Conservation (phyloP, 2,797 vertebrate genomes). For the Lithobates sylvaticus region DNA sequence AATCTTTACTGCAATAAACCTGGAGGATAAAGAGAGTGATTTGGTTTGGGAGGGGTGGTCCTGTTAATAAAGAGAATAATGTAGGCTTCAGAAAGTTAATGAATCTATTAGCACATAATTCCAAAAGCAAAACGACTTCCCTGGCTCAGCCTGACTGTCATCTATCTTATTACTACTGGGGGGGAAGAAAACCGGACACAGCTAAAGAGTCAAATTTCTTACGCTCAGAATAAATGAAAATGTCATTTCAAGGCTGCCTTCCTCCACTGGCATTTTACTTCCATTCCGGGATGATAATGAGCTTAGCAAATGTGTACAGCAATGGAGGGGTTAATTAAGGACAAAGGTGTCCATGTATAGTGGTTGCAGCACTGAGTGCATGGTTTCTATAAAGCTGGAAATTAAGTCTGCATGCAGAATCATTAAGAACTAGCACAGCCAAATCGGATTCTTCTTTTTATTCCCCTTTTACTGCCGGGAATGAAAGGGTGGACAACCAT, state of each 20-base stretch:
- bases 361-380: constrained; percentile 14
- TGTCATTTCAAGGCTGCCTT: constrained; percentile 70
- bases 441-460: too few relatives aligned
- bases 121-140: constrained; percentile 72
- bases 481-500: too few relatives aligned
- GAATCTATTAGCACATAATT: constrained; percentile 77
- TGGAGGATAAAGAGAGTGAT: not conserved
- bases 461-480: not conserved
- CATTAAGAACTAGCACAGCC: not conserved
- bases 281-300: not conserved
- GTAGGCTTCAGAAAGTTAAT: constrained; percentile 77
- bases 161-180: constrained; percentile 71
- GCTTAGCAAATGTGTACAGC: constrained; percentile 1
- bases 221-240: constrained; percentile 71
- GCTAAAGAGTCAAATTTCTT: constrained; percentile 71
- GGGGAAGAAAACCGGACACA: constrained; percentile 66
- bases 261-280: not conserved
- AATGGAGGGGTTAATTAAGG: constrained; percentile 40
- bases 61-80: constrained; percentile 66
- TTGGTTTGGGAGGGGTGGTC: constrained; percentile 17
- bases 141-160: constrained; percentile 68
- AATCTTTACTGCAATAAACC: not conserved
- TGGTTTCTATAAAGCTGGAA: constrained; percentile 3
- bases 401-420: not conserved
- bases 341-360: not conserved